Evolutionary conservation across 2,888 invertebrate species (phyloP).

Genomic region (Watsonalla cultraria): DNA sequence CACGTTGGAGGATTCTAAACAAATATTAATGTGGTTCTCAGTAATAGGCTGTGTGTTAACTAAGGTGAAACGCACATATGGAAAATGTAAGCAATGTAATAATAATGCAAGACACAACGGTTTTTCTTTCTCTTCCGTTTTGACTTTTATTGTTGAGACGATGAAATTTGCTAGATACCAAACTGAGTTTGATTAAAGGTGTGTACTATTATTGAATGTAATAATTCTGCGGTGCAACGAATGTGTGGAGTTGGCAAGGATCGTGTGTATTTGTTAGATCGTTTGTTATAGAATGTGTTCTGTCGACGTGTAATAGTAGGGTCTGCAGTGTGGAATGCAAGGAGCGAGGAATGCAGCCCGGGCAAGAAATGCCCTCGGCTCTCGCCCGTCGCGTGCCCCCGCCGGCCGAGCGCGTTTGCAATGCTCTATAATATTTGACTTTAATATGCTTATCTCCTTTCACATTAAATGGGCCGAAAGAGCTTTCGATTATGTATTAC

Average conservation of each 20-base stretch:
- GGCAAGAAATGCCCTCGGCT: constrained; percentile 52
- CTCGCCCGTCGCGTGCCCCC: constrained; percentile 23
- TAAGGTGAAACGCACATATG: too few relatives aligned
- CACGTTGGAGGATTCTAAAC: too few relatives aligned
- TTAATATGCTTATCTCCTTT: constrained; percentile 5
- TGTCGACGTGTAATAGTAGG: constrained; percentile 28
- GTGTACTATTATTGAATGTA: too few relatives aligned
- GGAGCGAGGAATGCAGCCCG: constrained; percentile 59
- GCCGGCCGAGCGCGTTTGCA: constrained; percentile 24
- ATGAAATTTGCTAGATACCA: too few relatives aligned
- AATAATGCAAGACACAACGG: too few relatives aligned
- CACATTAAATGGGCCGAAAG: background rate
- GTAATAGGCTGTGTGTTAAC: too few relatives aligned
- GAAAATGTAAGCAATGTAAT: too few relatives aligned
- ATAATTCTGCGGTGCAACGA: background rate
- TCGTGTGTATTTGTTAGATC: background rate
- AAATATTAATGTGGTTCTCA: too few relatives aligned
- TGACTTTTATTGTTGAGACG: too few relatives aligned
- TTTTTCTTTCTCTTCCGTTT: too few relatives aligned
- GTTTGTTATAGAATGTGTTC: background rate
- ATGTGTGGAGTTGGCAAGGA: background rate
- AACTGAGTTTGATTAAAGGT: too few relatives aligned
- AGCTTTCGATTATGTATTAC: too few relatives aligned
- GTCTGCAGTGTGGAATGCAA: constrained; percentile 50
- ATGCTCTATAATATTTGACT: constrained; percentile 22